Percentiles rank a stretch among this genome's conserved stretches.
Evolutionary conservation across 2,113 vertebrate species (phyloP).

Genomic region (Lepus europaeus): DNA sequence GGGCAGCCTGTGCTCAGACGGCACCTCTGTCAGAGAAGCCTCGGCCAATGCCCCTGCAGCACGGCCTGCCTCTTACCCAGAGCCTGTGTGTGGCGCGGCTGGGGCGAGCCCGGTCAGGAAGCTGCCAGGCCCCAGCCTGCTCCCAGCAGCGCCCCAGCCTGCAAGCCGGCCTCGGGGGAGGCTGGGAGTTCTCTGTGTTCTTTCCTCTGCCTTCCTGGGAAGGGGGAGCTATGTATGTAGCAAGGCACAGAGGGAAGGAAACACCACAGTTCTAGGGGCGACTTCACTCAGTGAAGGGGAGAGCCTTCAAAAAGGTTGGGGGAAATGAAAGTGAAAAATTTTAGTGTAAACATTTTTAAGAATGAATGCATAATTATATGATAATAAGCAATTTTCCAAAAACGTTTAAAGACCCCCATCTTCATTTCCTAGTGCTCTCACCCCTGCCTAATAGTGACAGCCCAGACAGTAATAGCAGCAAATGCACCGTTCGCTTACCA

Average conservation of each 20-base stretch:
- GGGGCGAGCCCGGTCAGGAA: neutral
- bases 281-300: fast-evolving
- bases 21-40: conserved; percentile 11
- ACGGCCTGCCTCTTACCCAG: neutral
- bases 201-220: neutral
- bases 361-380: no score
- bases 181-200: fast-evolving
- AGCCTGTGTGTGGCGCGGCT: fast-evolving
- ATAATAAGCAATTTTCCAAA: no score
- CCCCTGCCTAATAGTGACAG: neutral
- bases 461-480: no score
- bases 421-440: neutral
- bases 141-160: neutral
- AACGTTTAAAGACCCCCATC: neutral
- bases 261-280: fast-evolving
- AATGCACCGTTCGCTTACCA: fast-evolving
- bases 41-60: neutral
- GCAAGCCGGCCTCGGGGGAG: neutral
- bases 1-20: conserved; percentile 51
- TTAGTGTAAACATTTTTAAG: no score
- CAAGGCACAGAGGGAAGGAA: neutral
- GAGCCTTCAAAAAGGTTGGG: no score
- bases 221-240: neutral
- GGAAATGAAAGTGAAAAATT: no score
- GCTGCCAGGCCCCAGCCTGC: neutral